Conservation (phyloP, 2,888 invertebrate species). For the Anarsia innoxiella region DNA sequence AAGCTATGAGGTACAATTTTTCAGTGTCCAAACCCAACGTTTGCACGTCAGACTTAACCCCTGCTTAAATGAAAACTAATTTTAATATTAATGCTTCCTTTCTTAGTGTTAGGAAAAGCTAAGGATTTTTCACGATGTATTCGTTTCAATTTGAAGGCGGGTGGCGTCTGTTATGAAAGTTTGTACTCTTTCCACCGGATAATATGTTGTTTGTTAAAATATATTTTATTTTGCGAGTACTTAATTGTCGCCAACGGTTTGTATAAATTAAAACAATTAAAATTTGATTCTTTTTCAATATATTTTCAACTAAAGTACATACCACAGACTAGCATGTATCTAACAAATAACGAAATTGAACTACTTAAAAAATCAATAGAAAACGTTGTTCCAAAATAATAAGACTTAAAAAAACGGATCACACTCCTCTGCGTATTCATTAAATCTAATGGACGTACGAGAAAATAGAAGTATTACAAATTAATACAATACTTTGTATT, state of each 20-base stretch:
- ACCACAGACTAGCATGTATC: constrained; percentile 29
- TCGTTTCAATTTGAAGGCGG: background rate
- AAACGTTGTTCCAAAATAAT: constrained; percentile 1
- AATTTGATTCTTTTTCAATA: background rate
- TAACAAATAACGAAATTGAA: constrained; percentile 58
- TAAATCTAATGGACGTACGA: too few species aligned
- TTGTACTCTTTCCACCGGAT: too few species aligned
- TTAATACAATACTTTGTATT: too few species aligned
- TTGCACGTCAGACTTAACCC: constrained; percentile 37
- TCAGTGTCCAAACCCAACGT: constrained; percentile 44
- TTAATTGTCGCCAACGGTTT: background rate
- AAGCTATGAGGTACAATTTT: constrained; percentile 37
- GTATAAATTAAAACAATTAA: background rate
- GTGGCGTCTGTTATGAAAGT: background rate
- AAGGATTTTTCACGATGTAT: constrained; percentile 2
- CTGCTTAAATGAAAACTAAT: constrained; percentile 58
- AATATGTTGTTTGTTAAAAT: background rate
- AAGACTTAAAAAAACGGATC: background rate
- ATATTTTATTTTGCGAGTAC: background rate
- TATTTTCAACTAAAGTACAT: constrained; percentile 24
- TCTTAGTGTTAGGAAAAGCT: constrained; percentile 19
- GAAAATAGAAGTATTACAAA: too few species aligned
- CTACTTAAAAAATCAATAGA: constrained; percentile 35
- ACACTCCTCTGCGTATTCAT: too few species aligned
- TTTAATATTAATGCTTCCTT: constrained; percentile 51